phyloP scores from a whole-genome alignment of 2,113 vertebrate genomes.

The Trinectes maculatus region DNA sequence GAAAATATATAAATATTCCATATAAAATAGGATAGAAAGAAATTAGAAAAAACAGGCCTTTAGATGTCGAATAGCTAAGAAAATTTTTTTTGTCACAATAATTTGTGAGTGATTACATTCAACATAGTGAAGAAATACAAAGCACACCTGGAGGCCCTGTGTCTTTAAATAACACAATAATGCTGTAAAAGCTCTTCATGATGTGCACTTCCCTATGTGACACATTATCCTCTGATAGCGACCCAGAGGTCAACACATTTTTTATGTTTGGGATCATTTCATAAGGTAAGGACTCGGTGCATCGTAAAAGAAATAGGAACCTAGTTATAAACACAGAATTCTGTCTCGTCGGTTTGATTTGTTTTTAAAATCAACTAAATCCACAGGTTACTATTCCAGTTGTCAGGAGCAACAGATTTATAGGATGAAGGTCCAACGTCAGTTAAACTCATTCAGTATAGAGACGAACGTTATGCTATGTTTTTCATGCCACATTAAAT shows the following conservation, averaged over 20 bases:
- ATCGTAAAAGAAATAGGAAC: not conserved
- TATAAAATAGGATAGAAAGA: too few species aligned
- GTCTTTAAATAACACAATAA: conserved; percentile 66
- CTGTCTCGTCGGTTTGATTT: not conserved
- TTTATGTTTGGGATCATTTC: conserved; percentile 15
- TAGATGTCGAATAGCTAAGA: too few species aligned
- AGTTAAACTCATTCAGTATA: conserved; percentile 2
- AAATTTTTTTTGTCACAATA: too few species aligned
- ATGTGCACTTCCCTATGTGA: conserved; percentile 38
- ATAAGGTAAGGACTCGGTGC: conserved; percentile 52
- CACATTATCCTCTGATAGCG: conserved; percentile 37
- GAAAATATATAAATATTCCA: too few species aligned
- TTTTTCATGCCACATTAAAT: not conserved
- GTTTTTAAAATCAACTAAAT: not conserved
- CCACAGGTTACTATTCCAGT: not conserved
- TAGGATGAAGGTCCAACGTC: conserved; percentile 54
- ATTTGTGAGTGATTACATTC: not conserved
- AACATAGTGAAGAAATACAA: not conserved
- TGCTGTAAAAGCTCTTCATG: conserved; percentile 58
- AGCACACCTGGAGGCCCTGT: conserved; percentile 21
- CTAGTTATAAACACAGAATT: not conserved
- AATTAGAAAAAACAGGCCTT: too few species aligned
- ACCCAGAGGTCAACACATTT: conserved; percentile 17
- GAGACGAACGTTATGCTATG: not conserved
- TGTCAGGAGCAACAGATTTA: conserved; percentile 36